These are phyloP conservation scores for Lochmaea crataegi DNA, from an alignment of 2,888 invertebrate genomes.

Conservation along the genomic window DNA sequence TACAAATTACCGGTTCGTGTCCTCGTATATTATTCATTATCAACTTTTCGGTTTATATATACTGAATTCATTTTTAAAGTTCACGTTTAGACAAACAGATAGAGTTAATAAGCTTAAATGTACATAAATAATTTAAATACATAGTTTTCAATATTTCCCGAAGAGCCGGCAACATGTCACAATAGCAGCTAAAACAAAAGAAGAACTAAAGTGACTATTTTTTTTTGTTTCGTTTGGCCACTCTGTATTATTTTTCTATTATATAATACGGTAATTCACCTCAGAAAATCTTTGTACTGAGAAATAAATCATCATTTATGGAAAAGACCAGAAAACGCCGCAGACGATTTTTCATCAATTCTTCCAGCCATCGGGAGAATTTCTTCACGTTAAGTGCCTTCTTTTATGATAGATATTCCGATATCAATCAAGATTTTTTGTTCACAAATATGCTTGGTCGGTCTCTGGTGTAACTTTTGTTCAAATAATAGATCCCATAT, in stretches of 20 bases:
- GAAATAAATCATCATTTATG: constrained; percentile 26
- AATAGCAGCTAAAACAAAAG: too few species aligned
- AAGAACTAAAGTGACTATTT: too few species aligned
- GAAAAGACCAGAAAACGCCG: constrained; percentile 18
- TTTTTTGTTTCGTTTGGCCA: neutral
- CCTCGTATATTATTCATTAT: neutral
- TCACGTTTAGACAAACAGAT: too few species aligned
- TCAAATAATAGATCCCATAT: constrained; percentile 33
- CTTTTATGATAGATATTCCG: constrained; percentile 29
- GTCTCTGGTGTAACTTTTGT: constrained; percentile 31
- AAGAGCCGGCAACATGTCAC: too few species aligned
- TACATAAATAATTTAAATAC: too few species aligned
- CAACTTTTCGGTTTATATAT: neutral
- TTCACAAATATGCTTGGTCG: constrained; percentile 12
- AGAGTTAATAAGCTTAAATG: too few species aligned
- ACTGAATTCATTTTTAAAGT: too few species aligned
- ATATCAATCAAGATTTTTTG: constrained; percentile 37
- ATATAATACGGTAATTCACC: neutral
- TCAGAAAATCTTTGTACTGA: constrained; percentile 16
- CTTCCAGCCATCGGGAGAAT: constrained; percentile 19
- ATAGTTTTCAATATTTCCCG: too few species aligned
- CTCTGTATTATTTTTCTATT: neutral
- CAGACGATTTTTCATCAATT: constrained; percentile 30
- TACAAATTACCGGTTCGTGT: neutral
- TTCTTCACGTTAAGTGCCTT: constrained; percentile 22